phyloP scores from a whole-genome alignment of 1,140 invertebrate species.

The Lepidurus packardi region DNA sequence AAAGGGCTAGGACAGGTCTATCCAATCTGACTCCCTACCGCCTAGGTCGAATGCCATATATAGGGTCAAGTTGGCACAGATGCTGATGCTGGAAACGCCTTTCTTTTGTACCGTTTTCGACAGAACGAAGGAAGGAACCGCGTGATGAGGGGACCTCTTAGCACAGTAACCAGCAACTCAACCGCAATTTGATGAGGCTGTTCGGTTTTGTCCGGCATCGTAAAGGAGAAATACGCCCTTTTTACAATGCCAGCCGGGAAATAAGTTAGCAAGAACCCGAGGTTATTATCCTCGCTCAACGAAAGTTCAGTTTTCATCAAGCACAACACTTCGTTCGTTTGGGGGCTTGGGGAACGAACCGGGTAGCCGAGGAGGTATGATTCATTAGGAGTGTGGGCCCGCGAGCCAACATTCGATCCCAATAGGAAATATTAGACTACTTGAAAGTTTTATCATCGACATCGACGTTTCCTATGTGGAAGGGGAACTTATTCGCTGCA shows the following conservation, averaged over 20 bases:
- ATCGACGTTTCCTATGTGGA: slow-evolving; percentile 15
- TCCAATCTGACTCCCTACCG: neutral
- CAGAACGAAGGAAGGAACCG: too few relatives aligned
- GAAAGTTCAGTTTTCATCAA: neutral
- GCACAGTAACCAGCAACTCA: neutral
- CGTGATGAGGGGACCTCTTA: neutral
- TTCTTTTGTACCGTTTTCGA: too few relatives aligned
- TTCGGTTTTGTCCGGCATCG: neutral
- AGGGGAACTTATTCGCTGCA: too few relatives aligned
- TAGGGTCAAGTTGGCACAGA: slow-evolving; percentile 18
- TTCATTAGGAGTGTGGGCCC: neutral
- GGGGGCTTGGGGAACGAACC: neutral
- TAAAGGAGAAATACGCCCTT: neutral
- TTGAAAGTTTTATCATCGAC: neutral
- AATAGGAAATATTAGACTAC: neutral
- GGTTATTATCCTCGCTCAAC: slow-evolving; percentile 1
- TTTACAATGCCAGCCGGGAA: neutral
- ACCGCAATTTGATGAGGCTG: neutral
- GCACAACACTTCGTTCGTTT: neutral
- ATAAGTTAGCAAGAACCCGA: slow-evolving; percentile 4
- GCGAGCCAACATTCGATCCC: neutral
- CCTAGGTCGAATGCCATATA: slow-evolving; percentile 7
- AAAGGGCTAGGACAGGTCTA: neutral
- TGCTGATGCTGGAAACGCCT: neutral
- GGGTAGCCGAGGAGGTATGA: neutral